A percentile compares a stretch with the other conserved stretches of the same genome.
phyloP scores from a whole-genome alignment of 2,888 invertebrate genomes.

The Apodemia hepburni region DNA sequence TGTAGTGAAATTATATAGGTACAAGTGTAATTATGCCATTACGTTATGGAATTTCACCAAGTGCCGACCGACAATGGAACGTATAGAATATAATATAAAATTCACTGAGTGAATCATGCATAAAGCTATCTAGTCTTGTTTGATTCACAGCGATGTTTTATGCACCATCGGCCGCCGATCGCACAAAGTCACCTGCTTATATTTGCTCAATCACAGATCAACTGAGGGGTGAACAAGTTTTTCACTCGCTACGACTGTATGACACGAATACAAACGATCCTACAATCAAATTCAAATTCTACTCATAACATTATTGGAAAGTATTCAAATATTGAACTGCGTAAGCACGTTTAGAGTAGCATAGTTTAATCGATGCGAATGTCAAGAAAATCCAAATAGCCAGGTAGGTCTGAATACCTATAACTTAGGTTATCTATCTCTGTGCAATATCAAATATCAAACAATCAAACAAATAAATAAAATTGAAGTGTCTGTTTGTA shows the following conservation, averaged over 20 bases:
- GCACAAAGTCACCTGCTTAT: constrained; percentile 41
- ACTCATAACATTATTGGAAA: constrained; percentile 13
- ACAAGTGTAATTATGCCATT: too few relatives aligned
- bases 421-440: too few relatives aligned
- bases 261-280: constrained; percentile 53
- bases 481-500: too few relatives aligned
- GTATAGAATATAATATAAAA: background rate
- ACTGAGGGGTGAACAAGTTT: constrained; percentile 33
- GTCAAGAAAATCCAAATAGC: background rate
- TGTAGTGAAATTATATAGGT: too few relatives aligned
- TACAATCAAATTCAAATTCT: constrained; percentile 17
- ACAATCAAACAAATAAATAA: too few relatives aligned
- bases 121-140: constrained; percentile 42
- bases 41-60: too few relatives aligned
- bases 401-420: too few relatives aligned
- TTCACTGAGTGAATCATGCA: constrained; percentile 26
- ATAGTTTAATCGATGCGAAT: background rate
- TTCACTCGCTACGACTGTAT: constrained; percentile 36
- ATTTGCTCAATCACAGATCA: constrained; percentile 54
- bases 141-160: constrained; percentile 53
- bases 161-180: constrained; percentile 60
- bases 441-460: too few relatives aligned
- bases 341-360: background rate
- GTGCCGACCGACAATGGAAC: too few relatives aligned
- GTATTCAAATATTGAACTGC: background rate